Conservation (phyloP, 2,888 invertebrate genomes). For the Hyalella azteca region DNA sequence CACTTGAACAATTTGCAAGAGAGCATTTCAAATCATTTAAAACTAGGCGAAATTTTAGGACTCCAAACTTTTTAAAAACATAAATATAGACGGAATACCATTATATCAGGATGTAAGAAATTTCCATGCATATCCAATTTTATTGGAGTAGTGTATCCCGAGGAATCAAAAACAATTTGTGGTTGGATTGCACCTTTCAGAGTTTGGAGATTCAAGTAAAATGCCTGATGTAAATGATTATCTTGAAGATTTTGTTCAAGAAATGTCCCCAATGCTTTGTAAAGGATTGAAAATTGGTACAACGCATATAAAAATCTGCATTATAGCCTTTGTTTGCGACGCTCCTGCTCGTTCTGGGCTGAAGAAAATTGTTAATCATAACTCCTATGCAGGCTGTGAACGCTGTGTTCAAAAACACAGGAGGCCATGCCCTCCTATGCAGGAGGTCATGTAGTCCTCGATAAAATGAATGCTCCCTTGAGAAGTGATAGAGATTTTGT, state of each 20-base stretch:
- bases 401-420: not conserved
- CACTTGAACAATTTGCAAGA: not conserved
- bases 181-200: too few relatives aligned
- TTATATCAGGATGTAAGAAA: not conserved
- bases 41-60: not conserved
- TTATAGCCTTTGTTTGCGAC: too few relatives aligned
- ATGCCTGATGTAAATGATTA: not conserved
- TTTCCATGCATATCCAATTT: not conserved
- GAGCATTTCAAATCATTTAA: not conserved
- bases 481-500: not conserved
- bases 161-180: too few relatives aligned
- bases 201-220: not conserved
- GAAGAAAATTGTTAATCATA: too few relatives aligned
- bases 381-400: too few relatives aligned
- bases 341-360: too few relatives aligned
- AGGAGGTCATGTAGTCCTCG: not conserved
- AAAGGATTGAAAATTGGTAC: too few relatives aligned
- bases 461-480: not conserved
- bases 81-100: not conserved
- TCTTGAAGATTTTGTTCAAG: not conserved
- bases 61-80: not conserved
- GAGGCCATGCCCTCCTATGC: too few relatives aligned
- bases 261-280: not conserved
- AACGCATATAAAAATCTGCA: too few relatives aligned
- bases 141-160: not conserved